Evolutionary conservation across 2,888 invertebrate species (phyloP).

Genomic region (Brenthis daphne): DNA sequence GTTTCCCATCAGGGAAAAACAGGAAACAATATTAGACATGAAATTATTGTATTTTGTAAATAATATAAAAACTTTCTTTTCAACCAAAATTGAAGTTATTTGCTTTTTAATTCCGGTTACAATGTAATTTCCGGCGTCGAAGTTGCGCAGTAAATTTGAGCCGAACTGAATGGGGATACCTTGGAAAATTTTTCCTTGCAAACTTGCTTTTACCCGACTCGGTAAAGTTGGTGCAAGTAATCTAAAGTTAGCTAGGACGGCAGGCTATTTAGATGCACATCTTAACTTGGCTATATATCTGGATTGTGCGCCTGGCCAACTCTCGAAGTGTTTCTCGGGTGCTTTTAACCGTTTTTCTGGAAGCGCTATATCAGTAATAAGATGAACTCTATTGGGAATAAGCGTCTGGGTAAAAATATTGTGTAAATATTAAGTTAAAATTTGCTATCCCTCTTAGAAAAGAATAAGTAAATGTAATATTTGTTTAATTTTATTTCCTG

Average conservation of each 20-base stretch:
- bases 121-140: conserved; percentile 57
- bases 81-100: conserved; percentile 32
- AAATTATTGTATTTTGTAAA: conserved; percentile 10
- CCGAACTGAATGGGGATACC: conserved; percentile 68
- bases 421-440: not conserved
- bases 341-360: conserved; percentile 50
- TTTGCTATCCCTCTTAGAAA: not conserved
- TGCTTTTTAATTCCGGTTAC: conserved; percentile 44
- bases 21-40: conserved; percentile 4
- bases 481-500: too few relatives aligned
- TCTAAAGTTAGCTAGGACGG: conserved; percentile 80
- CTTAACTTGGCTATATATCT: conserved; percentile 81
- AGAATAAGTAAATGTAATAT: not conserved
- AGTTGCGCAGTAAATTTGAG: conserved; percentile 73
- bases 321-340: conserved; percentile 59
- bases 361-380: conserved; percentile 53
- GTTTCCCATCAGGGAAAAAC: conserved; percentile 17
- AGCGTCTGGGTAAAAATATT: conserved; percentile 8
- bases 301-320: conserved; percentile 64
- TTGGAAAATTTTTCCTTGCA: conserved; percentile 48
- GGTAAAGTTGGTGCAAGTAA: conserved; percentile 79
- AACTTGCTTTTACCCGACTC: conserved; percentile 63
- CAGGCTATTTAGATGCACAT: conserved; percentile 82
- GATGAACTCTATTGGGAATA: conserved; percentile 37
- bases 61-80: conserved; percentile 20